Percentiles rank a stretch among this genome's conserved stretches.
Evolutionary conservation across 2,113 vertebrate genomes (phyloP).

Genomic region (Crotalus tigris): DNA sequence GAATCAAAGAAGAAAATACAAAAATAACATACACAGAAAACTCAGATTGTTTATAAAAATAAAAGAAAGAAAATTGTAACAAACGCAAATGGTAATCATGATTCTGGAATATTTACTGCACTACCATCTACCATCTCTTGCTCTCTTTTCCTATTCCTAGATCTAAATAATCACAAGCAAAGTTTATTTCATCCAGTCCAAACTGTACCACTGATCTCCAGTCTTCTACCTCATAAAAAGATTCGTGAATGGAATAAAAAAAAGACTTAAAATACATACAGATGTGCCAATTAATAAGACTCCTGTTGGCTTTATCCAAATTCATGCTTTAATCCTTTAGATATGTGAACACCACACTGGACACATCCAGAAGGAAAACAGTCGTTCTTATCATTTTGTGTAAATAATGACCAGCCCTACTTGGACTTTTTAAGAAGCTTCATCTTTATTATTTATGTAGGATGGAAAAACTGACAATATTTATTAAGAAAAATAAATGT

Average conservation of each 20-base stretch:
- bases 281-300: background rate
- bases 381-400: background rate
- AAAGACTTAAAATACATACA: background rate
- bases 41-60: background rate
- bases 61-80: background rate
- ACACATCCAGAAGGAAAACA: background rate
- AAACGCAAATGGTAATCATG: background rate
- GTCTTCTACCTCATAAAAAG: background rate
- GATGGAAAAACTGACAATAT: background rate
- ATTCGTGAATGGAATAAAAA: background rate
- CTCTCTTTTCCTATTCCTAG: background rate
- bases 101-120: background rate
- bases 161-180: background rate
- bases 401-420: background rate
- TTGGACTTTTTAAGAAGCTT: background rate
- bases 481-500: background rate
- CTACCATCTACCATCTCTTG: background rate
- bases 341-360: background rate
- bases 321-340: background rate
- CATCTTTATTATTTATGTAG: background rate
- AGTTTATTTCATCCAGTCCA: background rate
- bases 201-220: background rate
- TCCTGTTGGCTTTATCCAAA: background rate
- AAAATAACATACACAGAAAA: background rate
- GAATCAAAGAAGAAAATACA: background rate